Conservation (phyloP, 2,113 vertebrate species). For the Pituophis catenifer region DNA sequence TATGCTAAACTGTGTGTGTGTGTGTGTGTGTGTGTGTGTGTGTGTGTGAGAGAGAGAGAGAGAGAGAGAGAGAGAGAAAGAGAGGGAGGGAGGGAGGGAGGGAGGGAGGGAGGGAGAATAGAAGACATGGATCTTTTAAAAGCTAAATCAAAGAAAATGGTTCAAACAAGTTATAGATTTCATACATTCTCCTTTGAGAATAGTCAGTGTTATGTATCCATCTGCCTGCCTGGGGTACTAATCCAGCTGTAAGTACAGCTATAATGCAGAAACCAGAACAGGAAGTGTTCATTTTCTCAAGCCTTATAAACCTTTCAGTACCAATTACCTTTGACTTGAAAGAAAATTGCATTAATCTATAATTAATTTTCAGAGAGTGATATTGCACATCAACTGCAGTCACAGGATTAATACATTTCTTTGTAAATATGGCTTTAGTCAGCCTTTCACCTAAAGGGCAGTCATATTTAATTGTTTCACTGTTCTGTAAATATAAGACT, state of each 20-base stretch:
- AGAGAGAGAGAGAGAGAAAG: too few relatives aligned
- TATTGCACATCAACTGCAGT: neutral
- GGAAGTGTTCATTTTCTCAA: constrained; percentile 71
- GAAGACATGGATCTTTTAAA: constrained; percentile 48
- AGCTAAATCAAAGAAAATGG: constrained; percentile 46
- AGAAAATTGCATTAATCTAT: constrained; percentile 49
- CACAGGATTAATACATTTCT: neutral
- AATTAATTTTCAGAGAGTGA: constrained; percentile 27
- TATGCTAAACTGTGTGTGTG: neutral
- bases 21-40: neutral
- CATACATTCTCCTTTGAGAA: constrained; percentile 54
- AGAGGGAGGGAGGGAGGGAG: too few relatives aligned
- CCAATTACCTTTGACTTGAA: constrained; percentile 51
- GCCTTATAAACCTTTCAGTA: constrained; percentile 55
- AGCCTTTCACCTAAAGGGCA: constrained; percentile 13
- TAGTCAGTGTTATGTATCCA: neutral
- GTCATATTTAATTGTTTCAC: neutral
- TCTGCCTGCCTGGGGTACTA: constrained; percentile 50
- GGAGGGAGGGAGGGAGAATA: neutral
- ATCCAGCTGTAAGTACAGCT: constrained; percentile 53
- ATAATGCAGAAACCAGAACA: constrained; percentile 62
- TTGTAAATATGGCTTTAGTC: neutral
- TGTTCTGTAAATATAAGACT: constrained; percentile 23
- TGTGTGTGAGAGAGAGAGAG: too few relatives aligned
- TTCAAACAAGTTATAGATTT: constrained; percentile 44